Conservation (phyloP, 2,113 vertebrate species). For the Calypte anna region DNA sequence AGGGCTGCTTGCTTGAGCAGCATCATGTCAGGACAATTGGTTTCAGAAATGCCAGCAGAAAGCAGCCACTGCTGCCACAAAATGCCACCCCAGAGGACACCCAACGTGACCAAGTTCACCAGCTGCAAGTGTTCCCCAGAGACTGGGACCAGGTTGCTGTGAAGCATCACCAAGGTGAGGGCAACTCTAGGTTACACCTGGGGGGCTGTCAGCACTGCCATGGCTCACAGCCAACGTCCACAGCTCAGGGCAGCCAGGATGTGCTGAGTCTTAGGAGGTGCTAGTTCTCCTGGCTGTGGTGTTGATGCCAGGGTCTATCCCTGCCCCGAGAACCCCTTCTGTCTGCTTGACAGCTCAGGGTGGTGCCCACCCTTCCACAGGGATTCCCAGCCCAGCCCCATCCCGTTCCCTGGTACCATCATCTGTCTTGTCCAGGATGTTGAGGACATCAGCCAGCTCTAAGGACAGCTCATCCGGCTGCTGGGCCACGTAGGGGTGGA, state of each 20-base stretch:
- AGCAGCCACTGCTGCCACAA: not conserved
- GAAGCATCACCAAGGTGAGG: not conserved
- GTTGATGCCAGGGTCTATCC: accelerated
- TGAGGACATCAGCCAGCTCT: slow-evolving; percentile 93
- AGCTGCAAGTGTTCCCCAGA: not conserved
- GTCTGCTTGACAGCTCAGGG: accelerated
- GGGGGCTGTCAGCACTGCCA: not conserved
- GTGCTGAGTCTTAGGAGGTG: not conserved
- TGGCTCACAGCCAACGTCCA: not conserved
- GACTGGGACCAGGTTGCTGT: not conserved
- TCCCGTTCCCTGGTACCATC: slow-evolving; percentile 77
- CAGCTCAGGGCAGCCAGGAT: not conserved
- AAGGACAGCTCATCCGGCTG: slow-evolving; percentile 93
- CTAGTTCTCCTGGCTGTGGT: not conserved
- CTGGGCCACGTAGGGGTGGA: slow-evolving; percentile 92
- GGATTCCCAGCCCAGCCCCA: not conserved
- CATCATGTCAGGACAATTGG: accelerated
- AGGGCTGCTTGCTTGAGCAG: not conserved
- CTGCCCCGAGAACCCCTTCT: not conserved
- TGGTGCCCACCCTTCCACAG: not conserved
- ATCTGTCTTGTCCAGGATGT: slow-evolving; percentile 90
- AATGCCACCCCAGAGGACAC: not conserved
- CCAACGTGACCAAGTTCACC: accelerated
- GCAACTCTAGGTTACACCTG: not conserved
- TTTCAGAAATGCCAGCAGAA: not conserved